A percentile compares a stretch with the other conserved stretches of the same genome.
phyloP scores from a whole-genome alignment of 2,113 vertebrate genomes.

The Calyptommatus sinebrachiatus region DNA sequence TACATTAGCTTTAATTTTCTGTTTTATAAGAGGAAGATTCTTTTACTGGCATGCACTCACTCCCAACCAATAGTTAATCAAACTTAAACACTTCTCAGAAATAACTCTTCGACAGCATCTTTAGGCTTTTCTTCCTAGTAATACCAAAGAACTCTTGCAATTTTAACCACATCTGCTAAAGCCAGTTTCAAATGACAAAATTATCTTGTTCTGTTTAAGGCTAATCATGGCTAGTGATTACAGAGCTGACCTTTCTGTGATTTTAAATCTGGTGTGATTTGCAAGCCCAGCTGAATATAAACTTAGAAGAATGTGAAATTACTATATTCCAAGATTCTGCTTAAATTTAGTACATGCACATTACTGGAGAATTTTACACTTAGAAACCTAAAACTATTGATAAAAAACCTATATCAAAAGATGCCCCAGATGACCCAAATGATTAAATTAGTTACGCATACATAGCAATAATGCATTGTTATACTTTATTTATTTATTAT shows the following conservation, averaged over 20 bases:
- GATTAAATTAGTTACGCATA: no score
- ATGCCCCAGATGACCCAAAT: no score
- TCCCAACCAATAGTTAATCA: neutral
- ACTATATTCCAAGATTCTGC: neutral
- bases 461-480: no score
- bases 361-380: neutral
- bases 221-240: neutral
- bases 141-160: neutral
- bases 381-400: no score
- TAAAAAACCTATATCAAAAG: neutral
- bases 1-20: neutral
- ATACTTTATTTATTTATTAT: no score
- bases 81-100: neutral
- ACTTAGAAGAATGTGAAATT: neutral
- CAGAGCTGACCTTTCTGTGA: neutral
- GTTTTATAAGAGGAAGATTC: neutral
- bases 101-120: neutral
- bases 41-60: neutral
- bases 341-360: neutral
- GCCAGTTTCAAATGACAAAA: neutral
- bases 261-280: neutral
- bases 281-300: neutral
- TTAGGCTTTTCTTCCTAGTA: neutral
- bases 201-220: neutral
- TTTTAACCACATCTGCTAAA: neutral